A percentile compares a stretch with the other conserved stretches of the same genome.
phyloP scores from a whole-genome alignment of 2,797 vertebrate genomes.

The Picus viridis region DNA sequence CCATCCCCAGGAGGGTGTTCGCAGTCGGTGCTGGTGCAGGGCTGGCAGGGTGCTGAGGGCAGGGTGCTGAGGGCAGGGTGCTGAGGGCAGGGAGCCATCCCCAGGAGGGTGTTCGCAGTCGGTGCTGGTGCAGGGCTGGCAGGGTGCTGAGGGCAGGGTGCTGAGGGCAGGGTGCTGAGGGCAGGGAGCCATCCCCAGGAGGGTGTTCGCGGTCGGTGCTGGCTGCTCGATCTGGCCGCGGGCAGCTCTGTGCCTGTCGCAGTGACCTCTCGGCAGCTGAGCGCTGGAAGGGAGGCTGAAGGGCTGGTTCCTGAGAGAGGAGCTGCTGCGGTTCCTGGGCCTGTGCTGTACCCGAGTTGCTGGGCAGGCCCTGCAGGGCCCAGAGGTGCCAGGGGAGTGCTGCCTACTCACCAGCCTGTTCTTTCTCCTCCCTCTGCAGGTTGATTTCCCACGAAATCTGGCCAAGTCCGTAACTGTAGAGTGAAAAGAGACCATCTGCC shows the following conservation, averaged over 20 bases:
- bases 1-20: background rate
- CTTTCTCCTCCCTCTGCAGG: slow-evolving; percentile 82
- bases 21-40: no score
- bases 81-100: background rate
- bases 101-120: background rate
- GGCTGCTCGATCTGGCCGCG: background rate
- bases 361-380: no score
- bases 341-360: no score
- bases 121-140: background rate
- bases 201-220: background rate
- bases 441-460: slow-evolving; percentile 98
- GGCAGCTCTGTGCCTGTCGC: background rate
- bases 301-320: no score
- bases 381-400: no score
- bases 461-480: slow-evolving; percentile 99
- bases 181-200: background rate
- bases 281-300: accelerated
- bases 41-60: background rate
- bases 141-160: background rate
- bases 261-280: background rate
- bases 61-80: background rate
- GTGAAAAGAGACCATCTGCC: slow-evolving; percentile 75
- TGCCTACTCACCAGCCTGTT: slow-evolving; percentile 63
- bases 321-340: no score
- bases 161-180: no score